Conservation (phyloP, 2,888 invertebrate genomes). For the Plagodis dolabraria region DNA sequence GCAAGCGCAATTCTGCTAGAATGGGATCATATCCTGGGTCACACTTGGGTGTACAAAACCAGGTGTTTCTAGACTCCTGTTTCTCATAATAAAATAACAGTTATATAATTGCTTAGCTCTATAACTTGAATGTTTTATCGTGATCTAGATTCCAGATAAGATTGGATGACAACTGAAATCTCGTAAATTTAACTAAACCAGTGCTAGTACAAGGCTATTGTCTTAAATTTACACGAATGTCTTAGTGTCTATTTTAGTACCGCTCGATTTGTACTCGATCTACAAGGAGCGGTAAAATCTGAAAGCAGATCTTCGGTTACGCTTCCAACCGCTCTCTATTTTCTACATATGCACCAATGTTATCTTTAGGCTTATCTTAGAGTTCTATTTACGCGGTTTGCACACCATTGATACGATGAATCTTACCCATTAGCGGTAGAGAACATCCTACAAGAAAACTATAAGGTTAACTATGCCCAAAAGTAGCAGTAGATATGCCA, state of each 20-base stretch:
- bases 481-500: slow-evolving; percentile 78
- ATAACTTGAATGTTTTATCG: slow-evolving; percentile 21
- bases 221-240: slow-evolving; percentile 9
- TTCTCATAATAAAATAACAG: slow-evolving; percentile 28
- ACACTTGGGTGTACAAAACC: slow-evolving; percentile 12
- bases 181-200: slow-evolving; percentile 23
- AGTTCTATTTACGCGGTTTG: slow-evolving; percentile 57
- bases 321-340: slow-evolving; percentile 40
- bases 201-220: slow-evolving; percentile 19
- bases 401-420: slow-evolving; percentile 71
- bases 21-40: slow-evolving; percentile 36
- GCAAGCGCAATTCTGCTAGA: slow-evolving; percentile 32
- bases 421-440: slow-evolving; percentile 73
- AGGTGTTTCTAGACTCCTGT: slow-evolving; percentile 22
- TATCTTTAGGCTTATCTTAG: slow-evolving; percentile 50
- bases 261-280: slow-evolving; percentile 7
- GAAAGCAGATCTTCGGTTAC: slow-evolving; percentile 17
- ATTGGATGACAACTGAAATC: slow-evolving; percentile 20
- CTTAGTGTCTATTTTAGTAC: slow-evolving; percentile 6
- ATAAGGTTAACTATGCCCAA: slow-evolving; percentile 83
- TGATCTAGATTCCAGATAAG: slow-evolving; percentile 23
- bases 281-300: slow-evolving; percentile 7
- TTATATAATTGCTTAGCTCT: slow-evolving; percentile 24
- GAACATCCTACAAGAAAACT: slow-evolving; percentile 75
- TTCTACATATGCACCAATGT: slow-evolving; percentile 54